A percentile compares a stretch with the other conserved stretches of the same genome.
Conservation (phyloP, 1,140 invertebrate genomes). For the Carposina sasakii region DNA sequence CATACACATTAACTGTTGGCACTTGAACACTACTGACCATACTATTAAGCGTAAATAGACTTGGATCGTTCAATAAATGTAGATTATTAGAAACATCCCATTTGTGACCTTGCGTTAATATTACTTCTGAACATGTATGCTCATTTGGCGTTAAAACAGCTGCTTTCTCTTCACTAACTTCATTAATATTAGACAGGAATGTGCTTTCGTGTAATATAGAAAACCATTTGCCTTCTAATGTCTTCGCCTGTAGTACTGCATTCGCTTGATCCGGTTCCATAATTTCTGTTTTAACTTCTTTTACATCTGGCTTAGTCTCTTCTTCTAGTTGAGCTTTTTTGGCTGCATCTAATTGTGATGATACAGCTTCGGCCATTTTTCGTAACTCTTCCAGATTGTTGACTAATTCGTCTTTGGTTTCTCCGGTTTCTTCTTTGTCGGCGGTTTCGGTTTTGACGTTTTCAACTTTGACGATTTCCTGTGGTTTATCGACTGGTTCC, state of each 20-base stretch:
- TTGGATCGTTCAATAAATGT: constrained; percentile 72
- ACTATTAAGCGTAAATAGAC: constrained; percentile 69
- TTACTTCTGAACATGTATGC: constrained; percentile 65
- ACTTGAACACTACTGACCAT: constrained; percentile 65
- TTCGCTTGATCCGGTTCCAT: constrained; percentile 60
- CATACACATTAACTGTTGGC: constrained; percentile 52
- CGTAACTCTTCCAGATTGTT: constrained; percentile 72
- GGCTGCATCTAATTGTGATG: constrained; percentile 61
- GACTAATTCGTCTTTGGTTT: constrained; percentile 53
- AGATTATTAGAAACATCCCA: constrained; percentile 76
- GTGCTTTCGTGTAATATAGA: constrained; percentile 66
- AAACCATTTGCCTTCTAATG: constrained; percentile 74
- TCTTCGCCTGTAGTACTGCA: constrained; percentile 49
- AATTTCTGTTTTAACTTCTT: constrained; percentile 64
- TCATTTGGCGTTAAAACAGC: constrained; percentile 56
- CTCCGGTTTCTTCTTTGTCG: constrained; percentile 41
- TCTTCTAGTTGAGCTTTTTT: constrained; percentile 69
- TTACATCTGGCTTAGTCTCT: constrained; percentile 11
- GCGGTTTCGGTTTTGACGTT: constrained; percentile 37
- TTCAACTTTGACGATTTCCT: constrained; percentile 60
- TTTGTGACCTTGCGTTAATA: constrained; percentile 72
- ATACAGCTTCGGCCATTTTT: constrained; percentile 73
- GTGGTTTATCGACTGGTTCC: constrained; percentile 56
- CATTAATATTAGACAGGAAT: constrained; percentile 50
- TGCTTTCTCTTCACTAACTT: constrained; percentile 28